Evolutionary conservation across 2,797 vertebrate genomes (phyloP).

Genomic region (Anguilla anguilla): DNA sequence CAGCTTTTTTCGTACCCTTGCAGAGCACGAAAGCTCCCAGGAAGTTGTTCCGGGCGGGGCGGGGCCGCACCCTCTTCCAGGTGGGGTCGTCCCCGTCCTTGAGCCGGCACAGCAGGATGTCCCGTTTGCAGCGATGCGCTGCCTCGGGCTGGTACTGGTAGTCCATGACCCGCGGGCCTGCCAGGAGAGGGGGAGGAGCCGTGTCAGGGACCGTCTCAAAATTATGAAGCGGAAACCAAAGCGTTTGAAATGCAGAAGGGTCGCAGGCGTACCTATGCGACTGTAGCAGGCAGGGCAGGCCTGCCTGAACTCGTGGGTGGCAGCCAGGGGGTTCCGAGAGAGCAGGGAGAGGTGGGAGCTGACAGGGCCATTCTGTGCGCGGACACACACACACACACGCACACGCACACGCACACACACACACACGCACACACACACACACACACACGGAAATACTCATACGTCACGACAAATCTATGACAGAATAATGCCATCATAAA

Average conservation of each 20-base stretch:
- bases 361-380: constrained; percentile 70
- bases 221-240: background rate
- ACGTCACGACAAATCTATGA: background rate
- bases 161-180: constrained; percentile 91
- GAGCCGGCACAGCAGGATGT: constrained; percentile 88
- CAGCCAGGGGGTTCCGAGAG: constrained; percentile 91
- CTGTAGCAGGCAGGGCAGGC: constrained; percentile 95
- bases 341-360: constrained; percentile 85
- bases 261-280: constrained; percentile 82
- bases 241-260: background rate
- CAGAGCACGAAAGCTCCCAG: constrained; percentile 95
- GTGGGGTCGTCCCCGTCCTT: constrained; percentile 84
- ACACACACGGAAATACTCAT: background rate
- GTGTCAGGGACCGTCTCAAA: background rate
- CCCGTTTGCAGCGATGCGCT: constrained; percentile 94
- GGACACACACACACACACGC: background rate
- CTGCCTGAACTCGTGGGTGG: constrained; percentile 93
- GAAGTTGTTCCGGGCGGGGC: constrained; percentile 93
- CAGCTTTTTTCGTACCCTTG: constrained; percentile 80
- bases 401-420: background rate
- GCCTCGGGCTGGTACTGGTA: constrained; percentile 92
- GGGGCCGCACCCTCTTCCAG: constrained; percentile 94
- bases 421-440: background rate
- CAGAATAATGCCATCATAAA: background rate
- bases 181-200: background rate